These are phyloP conservation scores for Polymixis lichenea DNA, from an alignment of 2,888 invertebrate species.

Conservation along the genomic window DNA sequence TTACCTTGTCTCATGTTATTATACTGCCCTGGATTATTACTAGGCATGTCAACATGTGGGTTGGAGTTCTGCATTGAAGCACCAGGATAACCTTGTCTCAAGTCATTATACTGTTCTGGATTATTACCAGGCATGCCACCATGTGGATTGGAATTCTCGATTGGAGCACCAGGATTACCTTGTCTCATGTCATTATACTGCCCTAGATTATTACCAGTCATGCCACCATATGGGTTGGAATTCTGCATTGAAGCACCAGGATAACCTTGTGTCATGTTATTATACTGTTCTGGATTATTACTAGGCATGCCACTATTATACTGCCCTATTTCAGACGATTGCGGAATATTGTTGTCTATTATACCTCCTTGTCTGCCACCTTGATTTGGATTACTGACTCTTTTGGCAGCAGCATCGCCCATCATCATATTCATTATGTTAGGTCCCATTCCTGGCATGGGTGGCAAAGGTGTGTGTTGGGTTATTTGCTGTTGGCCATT, in stretches of 20 bases:
- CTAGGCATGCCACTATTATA: constrained; percentile 28
- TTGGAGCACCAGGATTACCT: no score
- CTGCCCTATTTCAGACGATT: constrained; percentile 67
- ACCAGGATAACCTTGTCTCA: constrained; percentile 56
- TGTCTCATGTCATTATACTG: constrained; percentile 37
- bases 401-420: constrained; percentile 58
- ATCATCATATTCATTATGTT: constrained; percentile 82
- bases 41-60: constrained; percentile 5
- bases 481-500: constrained; percentile 31
- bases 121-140: constrained; percentile 30
- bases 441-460: constrained; percentile 78
- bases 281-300: constrained; percentile 50
- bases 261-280: not conserved
- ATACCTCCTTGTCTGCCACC: constrained; percentile 44
- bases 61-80: no score
- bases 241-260: no score
- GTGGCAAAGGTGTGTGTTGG: constrained; percentile 46
- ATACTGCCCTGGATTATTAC: constrained; percentile 49
- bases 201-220: constrained; percentile 33
- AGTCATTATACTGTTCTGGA: constrained; percentile 51
- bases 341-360: constrained; percentile 69
- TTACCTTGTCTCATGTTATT: not conserved
- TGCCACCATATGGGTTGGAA: not conserved
- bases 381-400: constrained; percentile 44
- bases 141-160: no score